Evolutionary conservation across 2,888 invertebrate species (phyloP).

Genomic region (Epirrita christyi): DNA sequence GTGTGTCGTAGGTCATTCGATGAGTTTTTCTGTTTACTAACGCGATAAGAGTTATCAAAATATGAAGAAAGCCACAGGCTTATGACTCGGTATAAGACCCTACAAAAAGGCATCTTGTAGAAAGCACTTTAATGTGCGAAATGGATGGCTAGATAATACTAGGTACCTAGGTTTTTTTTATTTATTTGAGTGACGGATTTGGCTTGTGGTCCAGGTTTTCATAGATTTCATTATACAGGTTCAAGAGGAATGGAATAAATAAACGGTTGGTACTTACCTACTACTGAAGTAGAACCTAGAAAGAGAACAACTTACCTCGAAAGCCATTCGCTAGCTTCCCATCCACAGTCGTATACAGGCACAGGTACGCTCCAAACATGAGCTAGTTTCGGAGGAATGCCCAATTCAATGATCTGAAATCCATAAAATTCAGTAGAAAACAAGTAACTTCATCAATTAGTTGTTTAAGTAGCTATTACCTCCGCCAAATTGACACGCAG

Average conservation of each 20-base stretch:
- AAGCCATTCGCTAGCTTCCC: conserved; percentile 89
- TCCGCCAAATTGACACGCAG: conserved; percentile 82
- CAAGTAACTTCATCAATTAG: too few relatives aligned
- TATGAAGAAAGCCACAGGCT: neutral
- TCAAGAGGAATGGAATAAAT: too few relatives aligned
- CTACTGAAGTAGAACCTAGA: too few relatives aligned
- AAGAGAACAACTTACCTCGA: conserved; percentile 68
- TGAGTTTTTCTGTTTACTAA: conserved; percentile 18
- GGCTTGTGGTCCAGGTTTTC: too few relatives aligned
- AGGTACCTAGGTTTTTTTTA: too few relatives aligned
- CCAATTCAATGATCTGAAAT: conserved; percentile 56
- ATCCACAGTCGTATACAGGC: conserved; percentile 89
- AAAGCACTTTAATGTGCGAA: too few relatives aligned
- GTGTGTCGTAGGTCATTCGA: conserved; percentile 21
- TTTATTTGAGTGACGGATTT: too few relatives aligned
- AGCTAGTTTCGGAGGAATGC: conserved; percentile 60
- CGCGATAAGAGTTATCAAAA: conserved; percentile 7
- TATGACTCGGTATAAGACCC: too few relatives aligned
- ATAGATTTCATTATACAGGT: too few relatives aligned
- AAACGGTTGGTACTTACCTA: too few relatives aligned
- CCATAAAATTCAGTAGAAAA: neutral
- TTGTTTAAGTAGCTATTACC: conserved; percentile 46
- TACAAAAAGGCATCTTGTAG: too few relatives aligned
- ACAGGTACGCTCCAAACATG: conserved; percentile 85
- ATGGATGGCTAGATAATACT: too few relatives aligned